Evolutionary conservation across 2,113 vertebrate genomes (phyloP).

Genomic region (Aspidoscelis tigris): DNA sequence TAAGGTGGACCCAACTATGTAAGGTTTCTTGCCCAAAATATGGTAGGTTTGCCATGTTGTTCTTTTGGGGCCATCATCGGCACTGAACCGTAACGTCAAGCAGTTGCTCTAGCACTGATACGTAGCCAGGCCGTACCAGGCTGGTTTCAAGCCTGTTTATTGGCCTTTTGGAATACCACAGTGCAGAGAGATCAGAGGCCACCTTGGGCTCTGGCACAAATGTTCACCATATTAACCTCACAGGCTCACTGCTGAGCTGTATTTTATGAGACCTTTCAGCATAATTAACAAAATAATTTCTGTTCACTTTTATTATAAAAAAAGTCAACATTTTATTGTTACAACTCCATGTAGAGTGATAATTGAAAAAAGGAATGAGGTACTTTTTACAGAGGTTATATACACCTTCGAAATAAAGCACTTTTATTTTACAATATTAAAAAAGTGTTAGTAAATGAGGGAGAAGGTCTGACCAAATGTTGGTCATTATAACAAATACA

Average conservation of each 20-base stretch:
- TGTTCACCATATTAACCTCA: not conserved
- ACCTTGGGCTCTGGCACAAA: not conserved
- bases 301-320: conserved; percentile 89
- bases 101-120: too few relatives aligned
- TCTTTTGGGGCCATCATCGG: too few relatives aligned
- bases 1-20: too few relatives aligned
- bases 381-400: conserved; percentile 87
- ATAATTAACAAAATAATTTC: conserved; percentile 66
- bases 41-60: too few relatives aligned
- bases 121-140: too few relatives aligned
- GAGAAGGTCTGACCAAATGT: conserved; percentile 87
- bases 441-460: conserved; percentile 74
- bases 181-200: not conserved
- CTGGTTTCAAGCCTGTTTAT: too few relatives aligned
- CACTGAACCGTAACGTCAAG: too few relatives aligned
- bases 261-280: not conserved
- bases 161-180: too few relatives aligned
- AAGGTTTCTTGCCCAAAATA: too few relatives aligned
- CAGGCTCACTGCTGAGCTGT: not conserved
- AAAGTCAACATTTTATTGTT: conserved; percentile 92
- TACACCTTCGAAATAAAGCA: conserved; percentile 88
- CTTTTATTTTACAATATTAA: conserved; percentile 84
- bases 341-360: conserved; percentile 90
- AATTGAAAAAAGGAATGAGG: conserved; percentile 78
- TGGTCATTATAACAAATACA: conserved; percentile 88